Percentiles rank a stretch among this genome's conserved stretches.
Conservation (phyloP, 2,888 invertebrate genomes). For the Plusia festucae region DNA sequence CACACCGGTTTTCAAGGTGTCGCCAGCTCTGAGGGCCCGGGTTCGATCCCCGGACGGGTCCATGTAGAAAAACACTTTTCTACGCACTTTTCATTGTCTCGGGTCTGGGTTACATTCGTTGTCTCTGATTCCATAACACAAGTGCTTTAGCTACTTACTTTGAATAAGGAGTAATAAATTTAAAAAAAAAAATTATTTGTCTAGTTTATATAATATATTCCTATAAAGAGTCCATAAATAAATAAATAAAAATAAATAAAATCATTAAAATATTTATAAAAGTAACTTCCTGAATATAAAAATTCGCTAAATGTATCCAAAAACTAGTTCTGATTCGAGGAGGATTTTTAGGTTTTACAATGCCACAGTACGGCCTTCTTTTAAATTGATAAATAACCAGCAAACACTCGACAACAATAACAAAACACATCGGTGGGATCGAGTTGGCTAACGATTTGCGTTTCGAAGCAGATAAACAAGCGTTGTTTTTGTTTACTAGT, state of each 20-base stretch:
- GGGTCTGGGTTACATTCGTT: too few species aligned
- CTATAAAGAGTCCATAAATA: slow-evolving; percentile 2
- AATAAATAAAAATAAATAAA: too few species aligned
- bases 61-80: too few species aligned
- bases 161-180: too few species aligned
- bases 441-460: slow-evolving; percentile 44
- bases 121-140: too few species aligned
- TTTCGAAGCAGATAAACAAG: slow-evolving; percentile 48
- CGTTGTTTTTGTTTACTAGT: slow-evolving; percentile 58
- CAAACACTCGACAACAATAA: slow-evolving; percentile 17
- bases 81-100: too few species aligned
- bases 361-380: slow-evolving; percentile 6
- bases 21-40: too few species aligned
- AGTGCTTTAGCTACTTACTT: too few species aligned
- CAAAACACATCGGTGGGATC: slow-evolving; percentile 21
- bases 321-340: slow-evolving; percentile 8
- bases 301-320: slow-evolving; percentile 15
- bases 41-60: too few species aligned
- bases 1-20: too few species aligned
- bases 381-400: slow-evolving; percentile 14
- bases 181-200: too few species aligned
- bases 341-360: slow-evolving; percentile 14
- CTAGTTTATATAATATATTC: background rate
- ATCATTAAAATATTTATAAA: slow-evolving; percentile 7
- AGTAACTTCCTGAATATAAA: slow-evolving; percentile 27